Evolutionary conservation across 1,140 invertebrate species (phyloP).

Genomic region (Hypsibius dujardini): DNA sequence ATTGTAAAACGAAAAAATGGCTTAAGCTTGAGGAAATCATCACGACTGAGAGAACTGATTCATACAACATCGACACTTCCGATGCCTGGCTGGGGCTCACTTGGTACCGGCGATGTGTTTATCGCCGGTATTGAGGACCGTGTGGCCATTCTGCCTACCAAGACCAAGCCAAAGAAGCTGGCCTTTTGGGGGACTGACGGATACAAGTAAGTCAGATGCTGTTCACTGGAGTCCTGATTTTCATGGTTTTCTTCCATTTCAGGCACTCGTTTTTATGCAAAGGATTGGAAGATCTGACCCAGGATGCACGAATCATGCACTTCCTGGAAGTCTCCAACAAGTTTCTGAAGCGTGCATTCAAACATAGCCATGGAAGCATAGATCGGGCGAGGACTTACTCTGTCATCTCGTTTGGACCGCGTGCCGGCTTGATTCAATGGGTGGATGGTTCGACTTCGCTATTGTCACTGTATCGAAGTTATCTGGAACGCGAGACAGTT

Average conservation of each 20-base stretch:
- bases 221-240: slow-evolving; percentile 16
- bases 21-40: neutral
- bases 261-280: slow-evolving; percentile 88
- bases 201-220: slow-evolving; percentile 40
- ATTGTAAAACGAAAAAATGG: neutral
- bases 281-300: slow-evolving; percentile 88
- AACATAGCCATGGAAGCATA: slow-evolving; percentile 29
- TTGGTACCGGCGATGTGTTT: slow-evolving; percentile 43
- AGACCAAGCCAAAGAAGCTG: slow-evolving; percentile 93
- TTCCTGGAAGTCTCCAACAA: slow-evolving; percentile 84
- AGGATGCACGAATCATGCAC: slow-evolving; percentile 97
- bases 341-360: slow-evolving; percentile 21
- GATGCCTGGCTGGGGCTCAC: neutral
- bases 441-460: slow-evolving; percentile 82
- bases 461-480: slow-evolving; percentile 20
- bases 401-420: slow-evolving; percentile 77
- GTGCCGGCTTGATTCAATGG: slow-evolving; percentile 93
- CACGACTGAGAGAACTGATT: neutral
- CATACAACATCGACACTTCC: neutral
- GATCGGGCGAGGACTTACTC: slow-evolving; percentile 82
- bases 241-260: slow-evolving; percentile 25
- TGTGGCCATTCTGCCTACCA: slow-evolving; percentile 82
- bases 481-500: slow-evolving; percentile 19
- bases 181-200: slow-evolving; percentile 87
- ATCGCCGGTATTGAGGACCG: slow-evolving; percentile 64